Conservation (phyloP, 1,140 invertebrate genomes). For the Rhagoletis pomonella region DNA sequence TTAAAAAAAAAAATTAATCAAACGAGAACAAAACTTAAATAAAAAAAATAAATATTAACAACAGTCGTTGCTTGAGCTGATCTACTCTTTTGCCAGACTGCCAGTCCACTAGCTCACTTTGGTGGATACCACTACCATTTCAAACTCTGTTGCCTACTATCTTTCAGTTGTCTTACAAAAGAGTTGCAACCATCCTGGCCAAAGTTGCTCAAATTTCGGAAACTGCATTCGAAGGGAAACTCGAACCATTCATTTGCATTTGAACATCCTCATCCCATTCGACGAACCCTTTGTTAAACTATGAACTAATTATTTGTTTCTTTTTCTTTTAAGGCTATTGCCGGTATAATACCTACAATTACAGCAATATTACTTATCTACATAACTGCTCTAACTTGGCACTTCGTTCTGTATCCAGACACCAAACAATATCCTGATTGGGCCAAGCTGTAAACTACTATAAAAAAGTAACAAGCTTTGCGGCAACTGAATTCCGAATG, state of each 20-base stretch:
- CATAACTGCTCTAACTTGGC: constrained; percentile 20
- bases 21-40: no score
- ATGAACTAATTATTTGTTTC: not conserved
- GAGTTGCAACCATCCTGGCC: no score
- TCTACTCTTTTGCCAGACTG: no score
- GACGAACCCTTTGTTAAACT: not conserved
- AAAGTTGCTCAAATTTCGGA: no score
- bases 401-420: constrained; percentile 38
- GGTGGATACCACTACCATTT: no score
- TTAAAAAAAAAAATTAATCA: no score
- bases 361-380: constrained; percentile 23
- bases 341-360: constrained; percentile 54
- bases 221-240: not conserved
- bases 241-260: not conserved
- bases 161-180: no score
- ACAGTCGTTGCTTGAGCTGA: no score
- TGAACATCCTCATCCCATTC: not conserved
- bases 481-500: not conserved
- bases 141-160: no score
- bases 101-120: no score
- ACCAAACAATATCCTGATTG: constrained; percentile 43
- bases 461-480: not conserved
- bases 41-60: no score
- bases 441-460: not conserved
- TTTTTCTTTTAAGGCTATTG: constrained; percentile 31